Percentiles rank a stretch among this genome's conserved stretches.
These are phyloP conservation scores for Xestia xanthographa DNA, from an alignment of 2,888 invertebrate genomes.

Conservation along the genomic window DNA sequence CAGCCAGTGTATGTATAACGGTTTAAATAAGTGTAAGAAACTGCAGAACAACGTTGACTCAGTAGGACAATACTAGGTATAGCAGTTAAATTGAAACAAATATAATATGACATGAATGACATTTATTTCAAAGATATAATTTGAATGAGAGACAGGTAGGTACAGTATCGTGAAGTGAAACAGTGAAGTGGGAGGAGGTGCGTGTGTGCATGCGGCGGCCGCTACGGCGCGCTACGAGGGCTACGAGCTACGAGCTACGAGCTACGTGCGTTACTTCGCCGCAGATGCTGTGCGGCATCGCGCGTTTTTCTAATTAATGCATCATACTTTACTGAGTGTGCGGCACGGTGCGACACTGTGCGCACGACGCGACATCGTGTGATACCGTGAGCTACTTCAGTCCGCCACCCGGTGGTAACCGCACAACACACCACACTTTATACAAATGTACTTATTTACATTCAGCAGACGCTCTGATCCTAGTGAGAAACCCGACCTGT, in stretches of 20 bases:
- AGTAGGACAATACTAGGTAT: not conserved
- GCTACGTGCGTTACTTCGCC: conserved; percentile 30
- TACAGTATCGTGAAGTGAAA: not conserved
- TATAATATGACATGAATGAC: not conserved
- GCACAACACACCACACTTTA: conserved; percentile 21
- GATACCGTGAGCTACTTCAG: conserved; percentile 9
- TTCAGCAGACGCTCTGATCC: not conserved
- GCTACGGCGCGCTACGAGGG: conserved; percentile 55
- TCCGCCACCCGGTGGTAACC: conserved; percentile 32
- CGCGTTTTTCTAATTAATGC: conserved; percentile 11
- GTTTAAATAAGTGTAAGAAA: not conserved
- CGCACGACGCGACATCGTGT: not conserved
- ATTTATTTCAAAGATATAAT: conserved; percentile 46
- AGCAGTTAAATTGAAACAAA: conserved; percentile 42
- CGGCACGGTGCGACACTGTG: not conserved
- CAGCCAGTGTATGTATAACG: not conserved
- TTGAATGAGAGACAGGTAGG: conserved; percentile 7
- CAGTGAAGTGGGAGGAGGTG: conserved; percentile 7
- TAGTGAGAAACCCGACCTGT: not conserved
- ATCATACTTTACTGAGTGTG: conserved; percentile 26
- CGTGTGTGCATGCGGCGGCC: conserved; percentile 44
- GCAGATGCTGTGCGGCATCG: conserved; percentile 20
- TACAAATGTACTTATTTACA: conserved; percentile 35
- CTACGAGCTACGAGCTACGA: conserved; percentile 34
- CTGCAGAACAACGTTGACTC: not conserved